Conservation (phyloP, 2,113 vertebrate genomes). For the Hemicordylus capensis region DNA sequence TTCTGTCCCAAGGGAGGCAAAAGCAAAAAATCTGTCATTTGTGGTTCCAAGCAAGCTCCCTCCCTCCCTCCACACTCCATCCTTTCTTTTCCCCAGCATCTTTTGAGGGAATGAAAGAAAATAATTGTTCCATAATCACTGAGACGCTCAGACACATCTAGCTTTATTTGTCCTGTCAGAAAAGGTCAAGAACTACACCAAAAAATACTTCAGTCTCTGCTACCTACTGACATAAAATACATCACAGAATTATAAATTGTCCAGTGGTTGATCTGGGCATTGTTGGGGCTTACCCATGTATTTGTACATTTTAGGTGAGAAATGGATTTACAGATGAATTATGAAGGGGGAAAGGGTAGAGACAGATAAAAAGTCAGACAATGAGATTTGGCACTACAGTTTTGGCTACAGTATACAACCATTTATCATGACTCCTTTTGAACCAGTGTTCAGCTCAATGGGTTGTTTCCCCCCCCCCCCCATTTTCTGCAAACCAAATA, state of each 20-base stretch:
- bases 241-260: conserved; percentile 84
- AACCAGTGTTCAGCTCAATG: conserved; percentile 52
- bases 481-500: conserved; percentile 1
- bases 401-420: conserved; percentile 72
- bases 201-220: conserved; percentile 88
- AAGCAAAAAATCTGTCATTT: background rate
- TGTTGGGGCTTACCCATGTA: conserved; percentile 38
- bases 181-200: conserved; percentile 86
- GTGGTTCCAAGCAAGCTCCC: background rate
- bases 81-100: background rate
- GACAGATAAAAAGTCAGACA: conserved; percentile 48
- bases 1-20: background rate
- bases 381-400: conserved; percentile 72
- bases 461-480: background rate
- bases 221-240: conserved; percentile 88
- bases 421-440: conserved; percentile 68
- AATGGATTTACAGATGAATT: conserved; percentile 80
- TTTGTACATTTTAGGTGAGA: conserved; percentile 74
- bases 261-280: conserved; percentile 73
- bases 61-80: background rate
- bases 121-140: conserved; percentile 20
- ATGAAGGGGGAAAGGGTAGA: conserved; percentile 47
- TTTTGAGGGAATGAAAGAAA: background rate
- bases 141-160: conserved; percentile 80
- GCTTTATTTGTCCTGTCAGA: conserved; percentile 87